A percentile compares a stretch with the other conserved stretches of the same genome.
Evolutionary conservation across 2,113 vertebrate genomes (phyloP).

Genomic region (Periophthalmus modestus): DNA sequence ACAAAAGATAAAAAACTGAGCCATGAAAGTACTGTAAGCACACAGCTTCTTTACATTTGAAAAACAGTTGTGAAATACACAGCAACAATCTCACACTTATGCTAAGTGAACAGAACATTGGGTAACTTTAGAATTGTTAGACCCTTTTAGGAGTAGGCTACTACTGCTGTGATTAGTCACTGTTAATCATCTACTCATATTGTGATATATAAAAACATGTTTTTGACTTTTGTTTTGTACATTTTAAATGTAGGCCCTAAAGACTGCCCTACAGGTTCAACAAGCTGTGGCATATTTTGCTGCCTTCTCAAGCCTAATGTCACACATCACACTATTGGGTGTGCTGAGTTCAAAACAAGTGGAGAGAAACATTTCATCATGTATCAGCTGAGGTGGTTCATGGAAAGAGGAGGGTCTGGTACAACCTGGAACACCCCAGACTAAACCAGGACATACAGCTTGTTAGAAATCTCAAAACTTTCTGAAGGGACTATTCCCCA

Average conservation of each 20-base stretch:
- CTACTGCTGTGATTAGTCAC: neutral
- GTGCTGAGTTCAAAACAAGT: conserved; percentile 42
- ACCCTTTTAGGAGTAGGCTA: neutral
- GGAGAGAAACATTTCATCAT: conserved; percentile 33
- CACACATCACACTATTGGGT: conserved; percentile 38
- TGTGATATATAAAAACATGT: conserved; percentile 14
- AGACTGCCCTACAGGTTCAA: conserved; percentile 34
- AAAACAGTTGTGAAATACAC: conserved; percentile 29
- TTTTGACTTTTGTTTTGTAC: neutral
- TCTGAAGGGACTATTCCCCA: neutral
- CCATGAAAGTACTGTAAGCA: conserved; percentile 1
- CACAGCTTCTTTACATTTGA: neutral
- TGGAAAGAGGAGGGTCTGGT: conserved; percentile 36
- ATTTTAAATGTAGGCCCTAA: conserved; percentile 23
- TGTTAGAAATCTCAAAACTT: neutral
- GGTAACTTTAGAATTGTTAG: neutral
- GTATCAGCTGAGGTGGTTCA: conserved; percentile 30
- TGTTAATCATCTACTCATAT: neutral
- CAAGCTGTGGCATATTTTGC: conserved; percentile 51
- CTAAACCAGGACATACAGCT: conserved; percentile 23
- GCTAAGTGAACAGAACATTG: conserved; percentile 15
- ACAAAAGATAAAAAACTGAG: conserved; percentile 29
- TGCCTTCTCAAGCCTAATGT: conserved; percentile 30
- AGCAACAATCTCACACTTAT: neutral
- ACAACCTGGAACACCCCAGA: conserved; percentile 4